A percentile compares a stretch with the other conserved stretches of the same genome.
These are phyloP conservation scores for Drosophila borborema DNA, from an alignment of 2,888 invertebrate species.

Conservation along the genomic window DNA sequence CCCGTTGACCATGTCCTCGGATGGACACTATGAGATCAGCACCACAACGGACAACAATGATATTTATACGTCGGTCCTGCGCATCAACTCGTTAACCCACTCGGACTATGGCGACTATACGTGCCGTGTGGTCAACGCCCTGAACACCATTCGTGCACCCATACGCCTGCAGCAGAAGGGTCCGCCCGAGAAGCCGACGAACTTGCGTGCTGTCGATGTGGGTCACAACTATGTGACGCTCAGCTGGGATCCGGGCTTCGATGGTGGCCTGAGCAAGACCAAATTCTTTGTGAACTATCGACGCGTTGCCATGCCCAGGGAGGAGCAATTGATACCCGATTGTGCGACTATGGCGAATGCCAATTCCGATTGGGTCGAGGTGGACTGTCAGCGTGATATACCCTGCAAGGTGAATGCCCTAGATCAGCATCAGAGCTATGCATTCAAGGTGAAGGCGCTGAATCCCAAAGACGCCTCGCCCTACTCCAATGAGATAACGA, in stretches of 20 bases:
- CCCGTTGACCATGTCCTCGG: constrained; percentile 91
- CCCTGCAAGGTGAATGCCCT: constrained; percentile 95
- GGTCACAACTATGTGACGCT: constrained; percentile 93
- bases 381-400: constrained; percentile 93
- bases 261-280: constrained; percentile 94
- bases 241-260: constrained; percentile 95
- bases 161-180: constrained; percentile 94
- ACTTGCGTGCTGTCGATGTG: constrained; percentile 89
- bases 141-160: constrained; percentile 91
- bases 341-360: constrained; percentile 87
- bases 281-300: constrained; percentile 95
- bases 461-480: constrained; percentile 95
- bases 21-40: constrained; percentile 94
- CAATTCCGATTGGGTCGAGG: constrained; percentile 91
- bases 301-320: constrained; percentile 88
- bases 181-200: constrained; percentile 93
- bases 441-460: constrained; percentile 95
- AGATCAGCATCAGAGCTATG: constrained; percentile 94
- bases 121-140: constrained; percentile 93
- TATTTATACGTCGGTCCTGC: constrained; percentile 92
- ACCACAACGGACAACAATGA: constrained; percentile 93
- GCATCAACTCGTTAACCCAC: constrained; percentile 90
- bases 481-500: constrained; percentile 93
- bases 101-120: constrained; percentile 96
- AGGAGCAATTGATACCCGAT: constrained; percentile 88